These are phyloP conservation scores for Amphiprion ocellaris DNA, from an alignment of 2,113 vertebrate genomes.

Conservation along the genomic window DNA sequence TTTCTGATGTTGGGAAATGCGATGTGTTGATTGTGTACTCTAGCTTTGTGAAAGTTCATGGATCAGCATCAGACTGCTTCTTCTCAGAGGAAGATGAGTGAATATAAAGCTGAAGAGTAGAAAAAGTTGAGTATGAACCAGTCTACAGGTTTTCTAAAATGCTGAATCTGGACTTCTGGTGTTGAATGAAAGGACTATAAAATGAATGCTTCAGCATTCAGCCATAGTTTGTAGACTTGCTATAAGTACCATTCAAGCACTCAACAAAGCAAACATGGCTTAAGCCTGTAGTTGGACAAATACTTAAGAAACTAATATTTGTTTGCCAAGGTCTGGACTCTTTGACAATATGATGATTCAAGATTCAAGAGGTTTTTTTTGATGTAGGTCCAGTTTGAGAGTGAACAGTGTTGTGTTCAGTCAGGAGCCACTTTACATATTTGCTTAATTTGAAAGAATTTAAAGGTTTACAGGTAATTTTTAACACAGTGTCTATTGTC, in stretches of 20 bases:
- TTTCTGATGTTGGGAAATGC: not conserved
- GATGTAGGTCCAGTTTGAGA: not conserved
- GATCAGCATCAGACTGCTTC: not conserved
- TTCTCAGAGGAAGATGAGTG: too few relatives aligned
- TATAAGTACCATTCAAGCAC: constrained; percentile 1
- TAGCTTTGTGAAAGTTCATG: not conserved
- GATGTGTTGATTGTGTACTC: too few relatives aligned
- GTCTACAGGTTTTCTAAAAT: constrained; percentile 12
- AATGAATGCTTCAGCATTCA: not conserved
- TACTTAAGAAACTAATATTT: constrained; percentile 21
- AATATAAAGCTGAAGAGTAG: constrained; percentile 5
- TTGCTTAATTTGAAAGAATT: not conserved
- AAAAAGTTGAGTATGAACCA: constrained; percentile 4
- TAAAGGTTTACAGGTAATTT: not conserved
- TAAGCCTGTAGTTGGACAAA: constrained; percentile 26
- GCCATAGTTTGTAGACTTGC: constrained; percentile 5
- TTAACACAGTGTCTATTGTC: too few relatives aligned
- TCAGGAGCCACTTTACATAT: not conserved
- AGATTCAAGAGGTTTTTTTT: too few relatives aligned
- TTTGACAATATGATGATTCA: too few relatives aligned
- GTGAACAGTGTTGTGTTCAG: not conserved
- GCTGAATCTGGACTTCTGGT: not conserved
- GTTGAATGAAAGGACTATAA: constrained; percentile 14
- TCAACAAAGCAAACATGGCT: constrained; percentile 15
- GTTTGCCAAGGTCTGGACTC: not conserved